Base-by-base conservation (phyloP, 2,797 vertebrate genomes). In the Artibeus jamaicensis region DNA sequence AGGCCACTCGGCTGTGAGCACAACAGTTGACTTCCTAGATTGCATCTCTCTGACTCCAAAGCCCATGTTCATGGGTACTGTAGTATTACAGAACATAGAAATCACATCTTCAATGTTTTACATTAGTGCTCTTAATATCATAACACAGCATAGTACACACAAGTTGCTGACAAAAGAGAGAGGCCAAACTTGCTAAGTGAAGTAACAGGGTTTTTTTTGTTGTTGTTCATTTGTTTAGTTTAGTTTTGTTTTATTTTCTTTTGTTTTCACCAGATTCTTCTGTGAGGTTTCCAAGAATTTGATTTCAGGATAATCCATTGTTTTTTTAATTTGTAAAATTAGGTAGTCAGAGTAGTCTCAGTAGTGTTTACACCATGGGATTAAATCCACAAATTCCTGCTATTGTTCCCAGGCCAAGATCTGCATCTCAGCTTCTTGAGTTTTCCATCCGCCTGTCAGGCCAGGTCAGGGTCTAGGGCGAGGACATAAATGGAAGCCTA, bases 251-350 rank as follows among this genome's bases (percentile, higher is more conserved):
- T 81, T 59, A 6, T 21, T 77, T 53, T 53, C 3, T 94, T 68
- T 48, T 57, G 68, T 68, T 84, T 76, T 44, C 6, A 32, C 46
- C 44, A 84, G 5, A 19, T 11, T 93, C 1, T 39, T 71, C 48
- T 9, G 3, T 78, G 24, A 65, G 42, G 71, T 24, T 84, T 84
- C 78, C n/a, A 21, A 87, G 62, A 90, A 42, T 22, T 37, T 81
- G 6, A 86, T 57, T 50, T 67, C n/a, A 42, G 22, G 62, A 50
- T 4, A 68, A 76, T 26, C 16, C 37, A 62, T 18, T 62, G 24
- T 21, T 89, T 94, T 74, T 71, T 10, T 14, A 87, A 87, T 88
- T 48, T 87, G 34, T 83, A 79, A 79, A 93, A 73, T 73, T 24
- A 57, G 6, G 46, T 44, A 32, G 11, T 70, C 22, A 62, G 46